Evolutionary conservation across 1,140 invertebrate genomes (phyloP).

Genomic region (Lasaia peninsularis): DNA sequence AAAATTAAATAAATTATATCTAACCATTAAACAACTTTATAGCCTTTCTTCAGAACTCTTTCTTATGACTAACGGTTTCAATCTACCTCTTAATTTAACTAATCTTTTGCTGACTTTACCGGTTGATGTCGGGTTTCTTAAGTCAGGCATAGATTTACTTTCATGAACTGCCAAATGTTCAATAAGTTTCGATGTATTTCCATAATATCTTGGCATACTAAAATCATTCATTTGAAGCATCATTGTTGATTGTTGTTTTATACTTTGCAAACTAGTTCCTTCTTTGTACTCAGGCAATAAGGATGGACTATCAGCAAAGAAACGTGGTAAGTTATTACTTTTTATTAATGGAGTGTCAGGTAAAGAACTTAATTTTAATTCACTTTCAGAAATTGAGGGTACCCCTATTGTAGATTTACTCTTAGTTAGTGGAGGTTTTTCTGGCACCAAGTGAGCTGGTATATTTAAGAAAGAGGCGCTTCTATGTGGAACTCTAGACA

Average conservation of each 20-base stretch:
- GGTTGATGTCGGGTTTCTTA: conserved; percentile 47
- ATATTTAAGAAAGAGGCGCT: conserved; percentile 74
- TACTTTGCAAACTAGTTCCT: conserved; percentile 66
- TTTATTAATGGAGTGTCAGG: conserved; percentile 74
- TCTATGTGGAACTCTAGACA: conserved; percentile 67
- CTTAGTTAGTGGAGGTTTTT: conserved; percentile 59
- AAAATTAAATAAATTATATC: too few species aligned
- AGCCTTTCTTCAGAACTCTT: conserved; percentile 67
- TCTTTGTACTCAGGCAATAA: conserved; percentile 58
- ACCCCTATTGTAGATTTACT: conserved; percentile 65
- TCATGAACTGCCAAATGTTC: conserved; percentile 52
- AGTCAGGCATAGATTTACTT: conserved; percentile 74
- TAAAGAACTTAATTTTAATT: conserved; percentile 59
- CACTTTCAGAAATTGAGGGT: conserved; percentile 40
- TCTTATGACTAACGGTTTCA: conserved; percentile 73
- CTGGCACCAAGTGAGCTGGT: conserved; percentile 57
- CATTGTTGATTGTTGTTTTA: conserved; percentile 57
- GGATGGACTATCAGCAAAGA: conserved; percentile 69
- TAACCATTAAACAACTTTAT: conserved; percentile 12
- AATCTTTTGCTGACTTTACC: conserved; percentile 66
- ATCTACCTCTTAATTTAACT: conserved; percentile 59
- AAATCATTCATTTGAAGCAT: conserved; percentile 65
- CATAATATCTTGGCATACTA: conserved; percentile 75
- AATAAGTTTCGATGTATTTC: conserved; percentile 34
- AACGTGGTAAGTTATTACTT: conserved; percentile 68